Conservation (phyloP, 2,797 vertebrate species). For the Emydoidea blandingii region DNA sequence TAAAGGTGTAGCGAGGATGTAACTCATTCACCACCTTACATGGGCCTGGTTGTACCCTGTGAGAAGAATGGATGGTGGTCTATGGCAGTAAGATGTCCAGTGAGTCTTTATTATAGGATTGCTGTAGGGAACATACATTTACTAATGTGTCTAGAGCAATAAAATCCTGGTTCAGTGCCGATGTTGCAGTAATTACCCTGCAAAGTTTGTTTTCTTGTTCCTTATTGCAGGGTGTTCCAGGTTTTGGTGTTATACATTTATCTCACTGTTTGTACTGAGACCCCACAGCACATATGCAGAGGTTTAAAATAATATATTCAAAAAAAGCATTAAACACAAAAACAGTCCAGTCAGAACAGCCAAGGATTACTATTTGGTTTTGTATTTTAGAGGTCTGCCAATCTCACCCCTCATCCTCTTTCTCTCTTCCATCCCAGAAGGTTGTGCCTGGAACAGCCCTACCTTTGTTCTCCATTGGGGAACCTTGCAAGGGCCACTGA, state of each 20-base stretch:
- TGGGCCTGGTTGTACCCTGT: rapidly evolving
- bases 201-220: not conserved
- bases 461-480: not conserved
- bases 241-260: not conserved
- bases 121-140: too few species aligned
- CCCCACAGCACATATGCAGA: rapidly evolving
- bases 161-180: rapidly evolving
- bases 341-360: too few species aligned
- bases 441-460: not conserved
- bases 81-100: not conserved
- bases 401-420: not conserved
- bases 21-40: rapidly evolving
- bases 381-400: too few species aligned
- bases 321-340: rapidly evolving
- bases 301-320: not conserved
- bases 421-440: rapidly evolving
- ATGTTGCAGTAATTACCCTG: not conserved
- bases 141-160: not conserved
- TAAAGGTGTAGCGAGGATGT: not conserved
- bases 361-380: too few species aligned
- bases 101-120: not conserved
- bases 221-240: not conserved
- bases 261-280: not conserved
- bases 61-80: not conserved
- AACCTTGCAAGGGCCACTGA: not conserved